Conservation (phyloP, 2,113 vertebrate species). For the Hystrix brachyura region DNA sequence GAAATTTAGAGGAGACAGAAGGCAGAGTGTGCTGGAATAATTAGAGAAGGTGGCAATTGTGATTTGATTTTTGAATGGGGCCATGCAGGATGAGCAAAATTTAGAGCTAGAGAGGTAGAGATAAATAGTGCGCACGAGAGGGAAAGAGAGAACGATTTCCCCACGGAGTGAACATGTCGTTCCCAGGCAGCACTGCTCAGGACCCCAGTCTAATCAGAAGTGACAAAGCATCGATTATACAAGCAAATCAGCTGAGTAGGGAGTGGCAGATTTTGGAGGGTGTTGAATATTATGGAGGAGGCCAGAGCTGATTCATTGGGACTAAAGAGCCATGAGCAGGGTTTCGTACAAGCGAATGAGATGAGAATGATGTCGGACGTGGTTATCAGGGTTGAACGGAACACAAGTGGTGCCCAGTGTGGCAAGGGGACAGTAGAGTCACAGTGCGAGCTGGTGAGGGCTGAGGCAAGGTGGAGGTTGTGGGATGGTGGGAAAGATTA, state of each 20-base stretch:
- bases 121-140: not conserved
- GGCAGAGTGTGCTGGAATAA: not conserved
- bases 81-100: not conserved
- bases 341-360: not conserved
- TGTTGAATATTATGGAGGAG: not conserved
- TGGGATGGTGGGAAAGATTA: not conserved
- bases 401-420: not conserved
- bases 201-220: not conserved
- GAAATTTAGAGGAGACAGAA: constrained; percentile 8
- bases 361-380: not conserved
- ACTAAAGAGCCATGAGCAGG: not conserved
- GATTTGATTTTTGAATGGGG: not conserved
- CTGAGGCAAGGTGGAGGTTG: not conserved
- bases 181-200: not conserved
- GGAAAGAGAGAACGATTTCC: not conserved
- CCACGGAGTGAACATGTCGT: not conserved
- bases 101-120: not conserved
- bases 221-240: not conserved
- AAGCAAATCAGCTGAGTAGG: not conserved
- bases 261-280: not conserved
- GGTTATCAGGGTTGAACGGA: not conserved
- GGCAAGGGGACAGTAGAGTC: not conserved
- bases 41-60: not conserved
- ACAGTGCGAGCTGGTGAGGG: not conserved
- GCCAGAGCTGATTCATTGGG: not conserved